A percentile compares a stretch with the other conserved stretches of the same genome.
Conservation (phyloP, 2,113 vertebrate genomes). For the Petrocephalus zakoni region DNA sequence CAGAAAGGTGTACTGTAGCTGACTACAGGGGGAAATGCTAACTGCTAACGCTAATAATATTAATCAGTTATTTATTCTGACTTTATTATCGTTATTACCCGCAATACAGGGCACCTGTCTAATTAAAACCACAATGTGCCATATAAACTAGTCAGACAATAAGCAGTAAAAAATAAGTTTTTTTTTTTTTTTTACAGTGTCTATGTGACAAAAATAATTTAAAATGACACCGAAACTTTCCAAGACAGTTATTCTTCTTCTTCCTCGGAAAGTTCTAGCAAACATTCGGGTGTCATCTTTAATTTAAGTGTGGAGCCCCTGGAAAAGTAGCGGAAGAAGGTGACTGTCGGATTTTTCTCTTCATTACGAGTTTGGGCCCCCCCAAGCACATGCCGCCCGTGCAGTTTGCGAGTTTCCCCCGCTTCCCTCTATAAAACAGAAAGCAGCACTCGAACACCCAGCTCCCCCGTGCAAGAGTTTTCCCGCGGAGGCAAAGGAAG, state of each 20-base stretch:
- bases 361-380: background rate
- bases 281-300: slow-evolving; percentile 8
- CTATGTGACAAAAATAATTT: slow-evolving; percentile 4
- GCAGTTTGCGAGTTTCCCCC: background rate
- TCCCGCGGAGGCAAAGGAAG: background rate
- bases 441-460: background rate
- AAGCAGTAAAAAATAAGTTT: background rate
- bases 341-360: background rate
- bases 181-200: background rate
- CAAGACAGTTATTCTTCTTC: slow-evolving; percentile 5
- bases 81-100: background rate
- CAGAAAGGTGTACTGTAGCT: background rate
- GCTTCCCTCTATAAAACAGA: background rate
- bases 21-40: background rate
- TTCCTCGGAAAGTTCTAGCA: background rate
- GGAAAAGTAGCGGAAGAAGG: background rate
- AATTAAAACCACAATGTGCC: background rate
- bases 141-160: background rate
- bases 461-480: background rate
- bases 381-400: background rate
- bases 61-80: background rate
- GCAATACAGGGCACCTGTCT: background rate
- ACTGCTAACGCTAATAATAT: background rate
- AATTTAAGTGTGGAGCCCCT: background rate
- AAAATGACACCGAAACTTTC: background rate